Conservation (phyloP, 2,888 invertebrate species). For the Sarcophaga variegata region DNA sequence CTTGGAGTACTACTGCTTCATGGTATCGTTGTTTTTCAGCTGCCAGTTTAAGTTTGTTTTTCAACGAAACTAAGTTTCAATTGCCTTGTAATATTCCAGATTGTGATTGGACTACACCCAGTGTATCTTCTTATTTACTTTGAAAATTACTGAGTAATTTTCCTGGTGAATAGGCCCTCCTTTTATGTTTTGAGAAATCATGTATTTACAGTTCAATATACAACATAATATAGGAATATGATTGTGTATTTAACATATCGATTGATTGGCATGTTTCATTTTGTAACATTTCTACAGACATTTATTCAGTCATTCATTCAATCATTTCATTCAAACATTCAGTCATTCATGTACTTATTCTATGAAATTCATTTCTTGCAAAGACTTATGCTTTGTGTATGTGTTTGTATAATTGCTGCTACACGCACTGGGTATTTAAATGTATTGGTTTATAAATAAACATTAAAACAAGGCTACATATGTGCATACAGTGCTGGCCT, state of each 20-base stretch:
- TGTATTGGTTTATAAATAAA: neutral
- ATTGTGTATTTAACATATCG: constrained; percentile 61
- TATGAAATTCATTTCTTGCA: too few species aligned
- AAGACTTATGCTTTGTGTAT: neutral
- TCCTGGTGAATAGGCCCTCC: neutral
- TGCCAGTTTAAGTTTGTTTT: too few species aligned
- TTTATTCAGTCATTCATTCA: constrained; percentile 4
- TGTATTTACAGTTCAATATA: constrained; percentile 34
- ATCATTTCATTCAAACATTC: constrained; percentile 20
- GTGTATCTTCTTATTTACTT: neutral
- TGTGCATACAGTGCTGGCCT: neutral
- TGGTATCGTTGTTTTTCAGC: too few species aligned
- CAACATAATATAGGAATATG: constrained; percentile 43
- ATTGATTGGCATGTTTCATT: constrained; percentile 63
- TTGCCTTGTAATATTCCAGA: too few species aligned
- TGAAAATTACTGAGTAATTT: neutral
- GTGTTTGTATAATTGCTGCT: neutral
- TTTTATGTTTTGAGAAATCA: neutral
- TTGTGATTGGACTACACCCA: too few species aligned
- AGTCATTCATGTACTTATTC: constrained; percentile 1
- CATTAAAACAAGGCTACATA: neutral
- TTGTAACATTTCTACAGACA: constrained; percentile 34
- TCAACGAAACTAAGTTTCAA: too few species aligned
- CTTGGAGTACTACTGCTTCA: too few species aligned
- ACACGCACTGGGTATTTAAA: neutral